Evolutionary conservation across 2,113 vertebrate species (phyloP).

Genomic region (Trematocara variabile): DNA sequence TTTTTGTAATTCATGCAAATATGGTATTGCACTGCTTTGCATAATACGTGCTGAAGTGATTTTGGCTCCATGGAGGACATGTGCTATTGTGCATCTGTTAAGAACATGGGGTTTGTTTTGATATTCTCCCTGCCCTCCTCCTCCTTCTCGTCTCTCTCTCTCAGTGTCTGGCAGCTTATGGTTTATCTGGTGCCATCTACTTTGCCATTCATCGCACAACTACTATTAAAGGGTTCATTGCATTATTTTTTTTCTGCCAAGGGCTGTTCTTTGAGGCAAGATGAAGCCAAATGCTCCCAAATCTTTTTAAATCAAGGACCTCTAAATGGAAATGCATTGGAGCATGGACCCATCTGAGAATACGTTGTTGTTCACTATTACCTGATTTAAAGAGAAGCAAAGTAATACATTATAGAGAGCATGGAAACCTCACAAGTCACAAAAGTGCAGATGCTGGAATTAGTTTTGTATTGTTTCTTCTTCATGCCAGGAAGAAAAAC

Average conservation of each 20-base stretch:
- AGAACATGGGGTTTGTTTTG: not conserved
- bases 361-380: not conserved
- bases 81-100: not conserved
- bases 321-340: constrained; percentile 35
- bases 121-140: not conserved
- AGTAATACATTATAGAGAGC: not conserved
- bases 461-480: not conserved
- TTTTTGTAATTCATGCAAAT: not conserved
- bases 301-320: constrained; percentile 29
- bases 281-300: constrained; percentile 6
- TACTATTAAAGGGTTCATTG: constrained; percentile 11
- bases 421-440: not conserved
- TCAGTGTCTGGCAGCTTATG: constrained; percentile 12
- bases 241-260: constrained; percentile 25
- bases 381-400: not conserved
- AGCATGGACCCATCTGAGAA: constrained; percentile 6
- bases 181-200: constrained; percentile 36
- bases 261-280: not conserved
- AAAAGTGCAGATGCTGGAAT: not conserved
- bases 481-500: not conserved
- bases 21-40: not conserved
- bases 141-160: not conserved
- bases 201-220: constrained; percentile 21
- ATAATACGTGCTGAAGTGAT: not conserved
- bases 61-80: not conserved